Base-by-base conservation (phyloP, 2,888 invertebrate genomes). In the Cheilosia vernalis region DNA sequence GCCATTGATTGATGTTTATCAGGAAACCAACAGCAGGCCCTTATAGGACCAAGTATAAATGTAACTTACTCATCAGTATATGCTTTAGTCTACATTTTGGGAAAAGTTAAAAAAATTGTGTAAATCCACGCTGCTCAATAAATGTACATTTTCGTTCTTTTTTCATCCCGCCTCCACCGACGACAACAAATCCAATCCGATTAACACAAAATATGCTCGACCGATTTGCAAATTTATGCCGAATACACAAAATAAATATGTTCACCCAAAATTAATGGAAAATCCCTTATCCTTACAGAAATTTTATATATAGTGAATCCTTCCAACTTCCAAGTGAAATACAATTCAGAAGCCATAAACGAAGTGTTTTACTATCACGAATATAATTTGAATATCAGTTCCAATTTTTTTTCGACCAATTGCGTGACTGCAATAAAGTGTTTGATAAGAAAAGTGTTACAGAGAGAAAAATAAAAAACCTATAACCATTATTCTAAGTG, bases 381-480 rank as follows among this genome's bases (percentile, higher is more conserved):
- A 74, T 40, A 69, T 37, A 51, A 70, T 63, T 37, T 44, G 19
- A 53, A 40, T 72, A 42, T 30, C 33, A 47, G 37, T 33, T n/a
- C 17, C 47, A 21, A 21, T n/a, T 51, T 49, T 49, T 61, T 15
- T 44, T 47, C 47, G 21, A 81, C 70, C 49, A 13, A 67, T 81
- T 80, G 85, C 60, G 55, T 30, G 44, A 37, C 58, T 53, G 76
- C 85, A 81, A 81, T 72, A 60, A 60, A 69, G 69, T 80, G 66
- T 81, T 81, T 53, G 69, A 85, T 76, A 76, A 67, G 37, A 72
- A 60, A 81, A 58, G 64, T 66, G 72, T 72, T 21, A 5, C 9
- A n/a, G n/a, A 13, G 4, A 24, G 3, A n/a, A 27, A n/a, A 44
- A 76, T 51, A 64, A 51, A 21, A 69, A 37, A 51, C 69, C 33